Evolutionary conservation across 2,888 invertebrate genomes (phyloP), one percentile per base, ranked within the genome.

Genomic region (Exephanes ischioxanthus): DNA sequence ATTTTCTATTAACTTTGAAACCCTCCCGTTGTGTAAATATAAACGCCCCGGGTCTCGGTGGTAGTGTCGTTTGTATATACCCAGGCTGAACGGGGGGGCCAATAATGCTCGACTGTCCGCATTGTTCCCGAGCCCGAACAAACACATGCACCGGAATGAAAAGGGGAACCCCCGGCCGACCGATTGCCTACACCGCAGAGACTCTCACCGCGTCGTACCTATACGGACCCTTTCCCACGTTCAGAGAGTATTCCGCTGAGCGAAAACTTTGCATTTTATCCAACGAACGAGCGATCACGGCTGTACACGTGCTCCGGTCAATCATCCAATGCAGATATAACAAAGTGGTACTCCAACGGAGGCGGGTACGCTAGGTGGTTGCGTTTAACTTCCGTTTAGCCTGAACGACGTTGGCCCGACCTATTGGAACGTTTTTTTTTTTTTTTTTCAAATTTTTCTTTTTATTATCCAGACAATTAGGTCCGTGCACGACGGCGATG

Each of bases 1-100:
- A 83, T 85, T 85, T 83, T 85, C 83, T 85, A 85, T 83, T 80
- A 83, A 87, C 85, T 84, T 71, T 80, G 73, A 80, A 85, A 77
- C 84, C 82, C 63, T 19, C 45, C 66, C 76, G 78, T 83, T 78
- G 78, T 70, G 86, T 81, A 84, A 84, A 86, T 81, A 85, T 85
- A 83, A 83, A 80, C 72, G 66, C 71, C 51, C n/a, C 48, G 33
- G 68, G 41, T 66, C 58, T 41, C 53, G 41, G 53, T 37, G 72
- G 48, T 63, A 41, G 55, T 51, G 55, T 37, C 53, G 68, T 33
- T n/a, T 22, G 73, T 58, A 45, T 45, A 72, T 58, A 66, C 67
- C 67, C 67, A 33, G 72, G 19, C 63, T 76, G 83, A 82, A 76
- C 82, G 85, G 58, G 85, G 58, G 58, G 83, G 83, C 85, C 85